phyloP scores from a whole-genome alignment of 2,113 vertebrate species.

The Cygnus atratus region DNA sequence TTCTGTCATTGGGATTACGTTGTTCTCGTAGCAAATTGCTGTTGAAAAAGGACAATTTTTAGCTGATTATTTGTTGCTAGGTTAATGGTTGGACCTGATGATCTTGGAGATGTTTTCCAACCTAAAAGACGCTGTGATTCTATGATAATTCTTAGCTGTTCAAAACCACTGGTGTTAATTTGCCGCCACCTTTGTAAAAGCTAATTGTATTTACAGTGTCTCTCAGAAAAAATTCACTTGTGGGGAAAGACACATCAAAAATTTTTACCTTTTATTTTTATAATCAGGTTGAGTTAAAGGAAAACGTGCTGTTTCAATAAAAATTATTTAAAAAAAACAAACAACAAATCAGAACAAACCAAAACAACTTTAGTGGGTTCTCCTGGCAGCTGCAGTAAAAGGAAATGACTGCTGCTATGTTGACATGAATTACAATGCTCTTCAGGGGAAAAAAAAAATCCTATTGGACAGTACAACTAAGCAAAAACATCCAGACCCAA shows the following conservation, averaged over 20 bases:
- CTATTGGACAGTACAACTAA: too few relatives aligned
- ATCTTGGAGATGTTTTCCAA: too few relatives aligned
- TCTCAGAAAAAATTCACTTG: background rate
- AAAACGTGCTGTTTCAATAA: background rate
- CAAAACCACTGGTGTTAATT: conserved; percentile 27
- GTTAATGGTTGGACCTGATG: too few relatives aligned
- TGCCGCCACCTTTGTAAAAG: conserved; percentile 26
- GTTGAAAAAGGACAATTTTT: background rate
- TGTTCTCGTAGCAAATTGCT: conserved; percentile 5
- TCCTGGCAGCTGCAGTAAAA: background rate
- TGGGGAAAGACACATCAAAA: background rate
- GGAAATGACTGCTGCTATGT: too few relatives aligned
- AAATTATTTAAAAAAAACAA: background rate
- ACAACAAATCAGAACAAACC: background rate
- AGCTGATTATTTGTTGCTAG: too few relatives aligned
- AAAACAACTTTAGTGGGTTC: background rate
- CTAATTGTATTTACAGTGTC: conserved; percentile 52
- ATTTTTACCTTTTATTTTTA: background rate
- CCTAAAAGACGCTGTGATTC: too few relatives aligned
- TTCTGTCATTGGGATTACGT: conserved; percentile 3
- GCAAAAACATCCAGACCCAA: too few relatives aligned
- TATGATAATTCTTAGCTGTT: background rate
- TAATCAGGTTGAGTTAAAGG: background rate
- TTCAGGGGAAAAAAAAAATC: too few relatives aligned
- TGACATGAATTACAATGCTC: too few relatives aligned